Conservation (phyloP, 2,888 invertebrate genomes). For the Sinelater perroti region DNA sequence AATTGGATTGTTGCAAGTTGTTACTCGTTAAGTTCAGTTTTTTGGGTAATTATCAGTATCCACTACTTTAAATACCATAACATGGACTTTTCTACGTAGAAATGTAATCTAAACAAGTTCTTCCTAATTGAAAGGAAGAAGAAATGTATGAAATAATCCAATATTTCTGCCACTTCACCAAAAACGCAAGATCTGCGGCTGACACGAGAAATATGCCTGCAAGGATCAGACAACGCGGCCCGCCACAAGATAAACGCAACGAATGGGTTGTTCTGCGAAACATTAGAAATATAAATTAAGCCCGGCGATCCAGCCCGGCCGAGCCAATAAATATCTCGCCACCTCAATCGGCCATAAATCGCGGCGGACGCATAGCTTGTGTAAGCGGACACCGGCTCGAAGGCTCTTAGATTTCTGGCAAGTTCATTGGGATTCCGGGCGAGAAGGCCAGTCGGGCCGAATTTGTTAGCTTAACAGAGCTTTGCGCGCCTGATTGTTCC, state of each 20-base stretch:
- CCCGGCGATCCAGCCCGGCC: slow-evolving; percentile 10
- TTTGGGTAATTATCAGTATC: no score
- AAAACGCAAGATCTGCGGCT: no score
- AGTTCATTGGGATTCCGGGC: slow-evolving; percentile 35
- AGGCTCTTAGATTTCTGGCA: slow-evolving; percentile 27
- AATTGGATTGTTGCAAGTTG: no score
- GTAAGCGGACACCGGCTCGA: slow-evolving; percentile 29
- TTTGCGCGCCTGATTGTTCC: slow-evolving; percentile 37
- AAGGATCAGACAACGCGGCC: no score
- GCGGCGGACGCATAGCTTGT: slow-evolving; percentile 26
- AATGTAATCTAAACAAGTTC: no score
- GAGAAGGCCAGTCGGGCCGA: slow-evolving; percentile 33
- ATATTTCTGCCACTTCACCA: no score
- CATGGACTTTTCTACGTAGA: no score
- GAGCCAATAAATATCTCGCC: slow-evolving; percentile 28
- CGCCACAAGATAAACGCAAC: slow-evolving; percentile 1
- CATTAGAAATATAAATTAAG: slow-evolving; percentile 19
- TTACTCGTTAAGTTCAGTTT: no score
- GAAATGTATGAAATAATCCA: no score
- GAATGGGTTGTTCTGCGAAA: neutral
- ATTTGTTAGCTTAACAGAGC: slow-evolving; percentile 38
- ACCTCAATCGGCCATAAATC: slow-evolving; percentile 30
- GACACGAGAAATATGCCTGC: no score
- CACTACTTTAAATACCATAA: no score
- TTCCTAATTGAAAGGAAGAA: no score